A percentile compares a stretch with the other conserved stretches of the same genome.
phyloP scores from a whole-genome alignment of 2,888 invertebrate species.

The Unio delphinus region DNA sequence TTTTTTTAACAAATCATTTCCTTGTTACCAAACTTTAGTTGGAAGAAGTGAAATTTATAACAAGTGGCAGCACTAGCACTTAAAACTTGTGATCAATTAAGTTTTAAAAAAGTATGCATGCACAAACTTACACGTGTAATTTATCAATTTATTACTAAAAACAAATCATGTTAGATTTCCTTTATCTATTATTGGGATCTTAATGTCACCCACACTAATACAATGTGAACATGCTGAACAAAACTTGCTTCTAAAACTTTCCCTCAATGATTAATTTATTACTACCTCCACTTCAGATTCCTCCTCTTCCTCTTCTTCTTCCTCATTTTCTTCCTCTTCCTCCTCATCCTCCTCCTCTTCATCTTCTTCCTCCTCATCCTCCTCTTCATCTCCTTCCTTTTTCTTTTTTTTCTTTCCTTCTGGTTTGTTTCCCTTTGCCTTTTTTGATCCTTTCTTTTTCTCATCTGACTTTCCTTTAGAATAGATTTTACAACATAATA shows the following conservation, averaged over 20 bases:
- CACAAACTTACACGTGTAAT: no score
- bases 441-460: constrained; percentile 13
- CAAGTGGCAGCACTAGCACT: no score
- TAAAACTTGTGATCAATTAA: no score
- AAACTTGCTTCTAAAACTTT: constrained; percentile 5
- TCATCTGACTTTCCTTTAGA: constrained; percentile 5
- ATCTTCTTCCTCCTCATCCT: constrained; percentile 60
- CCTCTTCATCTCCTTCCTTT: constrained; percentile 42
- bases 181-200: constrained; percentile 59
- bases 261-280: constrained; percentile 37
- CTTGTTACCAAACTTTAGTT: no score
- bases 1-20: no score
- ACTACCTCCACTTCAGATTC: constrained; percentile 44
- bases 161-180: constrained; percentile 20
- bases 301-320: constrained; percentile 41
- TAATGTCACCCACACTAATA: constrained; percentile 13
- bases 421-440: constrained; percentile 27
- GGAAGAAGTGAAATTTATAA: no score
- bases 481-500: no score
- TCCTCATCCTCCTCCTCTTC: constrained; percentile 71
- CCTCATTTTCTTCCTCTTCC: constrained; percentile 41
- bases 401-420: constrained; percentile 39
- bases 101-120: no score
- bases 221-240: no score
- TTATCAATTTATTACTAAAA: no score